A percentile compares a stretch with the other conserved stretches of the same genome.
phyloP scores from a whole-genome alignment of 2,797 vertebrate genomes.

The Varecia variegata region DNA sequence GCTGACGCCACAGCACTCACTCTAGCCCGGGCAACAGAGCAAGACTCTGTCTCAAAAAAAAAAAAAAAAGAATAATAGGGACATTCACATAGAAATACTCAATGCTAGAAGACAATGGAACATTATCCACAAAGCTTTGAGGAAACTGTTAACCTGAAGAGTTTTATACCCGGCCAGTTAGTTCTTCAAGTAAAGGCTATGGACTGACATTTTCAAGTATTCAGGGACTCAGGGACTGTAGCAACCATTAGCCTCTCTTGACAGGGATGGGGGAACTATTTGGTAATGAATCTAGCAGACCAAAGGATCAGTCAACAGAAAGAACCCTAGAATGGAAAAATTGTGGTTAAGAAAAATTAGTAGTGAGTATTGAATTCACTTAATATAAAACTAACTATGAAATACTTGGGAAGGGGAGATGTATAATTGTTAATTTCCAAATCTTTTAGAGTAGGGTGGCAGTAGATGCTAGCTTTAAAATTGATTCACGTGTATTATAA shows the following conservation, averaged over 20 bases:
- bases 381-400: background rate
- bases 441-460: background rate
- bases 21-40: too few relatives aligned
- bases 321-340: background rate
- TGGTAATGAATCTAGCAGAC: background rate
- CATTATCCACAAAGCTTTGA: background rate
- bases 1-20: too few relatives aligned
- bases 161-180: background rate
- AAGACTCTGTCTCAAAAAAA: too few relatives aligned
- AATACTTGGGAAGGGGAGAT: background rate
- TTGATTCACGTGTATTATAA: background rate
- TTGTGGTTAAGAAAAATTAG: background rate
- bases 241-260: background rate
- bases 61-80: too few relatives aligned
- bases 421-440: background rate
- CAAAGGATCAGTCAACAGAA: background rate
- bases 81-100: background rate
- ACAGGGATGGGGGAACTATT: background rate
- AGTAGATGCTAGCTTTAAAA: background rate
- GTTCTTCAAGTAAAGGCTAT: background rate
- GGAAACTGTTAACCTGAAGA: background rate
- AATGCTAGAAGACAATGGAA: background rate
- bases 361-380: background rate
- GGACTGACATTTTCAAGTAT: background rate
- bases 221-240: background rate